These are phyloP conservation scores for Sceloporus undulatus DNA, from an alignment of 2,113 vertebrate genomes.

Conservation along the genomic window DNA sequence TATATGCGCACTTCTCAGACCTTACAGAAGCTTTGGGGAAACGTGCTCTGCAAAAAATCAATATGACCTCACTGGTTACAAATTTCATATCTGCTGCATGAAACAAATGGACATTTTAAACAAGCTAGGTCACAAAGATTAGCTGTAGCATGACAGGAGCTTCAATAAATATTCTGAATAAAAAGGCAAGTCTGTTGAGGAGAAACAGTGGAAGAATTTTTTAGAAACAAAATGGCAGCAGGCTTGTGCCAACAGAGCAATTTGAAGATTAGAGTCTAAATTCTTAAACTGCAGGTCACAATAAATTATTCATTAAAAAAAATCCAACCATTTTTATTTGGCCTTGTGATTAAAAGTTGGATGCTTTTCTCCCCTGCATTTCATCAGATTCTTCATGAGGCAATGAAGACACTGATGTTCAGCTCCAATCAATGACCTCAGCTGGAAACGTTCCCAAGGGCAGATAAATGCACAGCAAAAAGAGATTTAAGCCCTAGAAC, in stretches of 20 bases:
- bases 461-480: neutral
- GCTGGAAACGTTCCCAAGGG: slow-evolving; percentile 21
- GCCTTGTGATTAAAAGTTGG: slow-evolving; percentile 21
- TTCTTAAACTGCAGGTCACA: slow-evolving; percentile 28
- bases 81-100: slow-evolving; percentile 57
- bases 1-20: slow-evolving; percentile 46
- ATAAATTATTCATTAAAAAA: slow-evolving; percentile 41
- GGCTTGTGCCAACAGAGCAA: slow-evolving; percentile 32
- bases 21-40: slow-evolving; percentile 64
- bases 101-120: slow-evolving; percentile 61
- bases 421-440: slow-evolving; percentile 25
- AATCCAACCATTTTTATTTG: slow-evolving; percentile 14
- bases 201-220: slow-evolving; percentile 10
- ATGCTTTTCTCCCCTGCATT: slow-evolving; percentile 4
- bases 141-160: slow-evolving; percentile 1
- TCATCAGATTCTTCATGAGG: slow-evolving; percentile 14
- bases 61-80: slow-evolving; percentile 60
- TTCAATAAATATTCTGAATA: slow-evolving; percentile 28
- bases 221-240: slow-evolving; percentile 31
- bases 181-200: slow-evolving; percentile 19
- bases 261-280: slow-evolving; percentile 37
- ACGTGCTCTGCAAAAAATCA: slow-evolving; percentile 60
- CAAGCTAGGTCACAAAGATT: slow-evolving; percentile 50
- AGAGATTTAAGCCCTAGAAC: neutral
- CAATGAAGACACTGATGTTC: slow-evolving; percentile 19